These are phyloP conservation scores for Gibbula magus DNA, from an alignment of 2,888 invertebrate species.

Conservation along the genomic window DNA sequence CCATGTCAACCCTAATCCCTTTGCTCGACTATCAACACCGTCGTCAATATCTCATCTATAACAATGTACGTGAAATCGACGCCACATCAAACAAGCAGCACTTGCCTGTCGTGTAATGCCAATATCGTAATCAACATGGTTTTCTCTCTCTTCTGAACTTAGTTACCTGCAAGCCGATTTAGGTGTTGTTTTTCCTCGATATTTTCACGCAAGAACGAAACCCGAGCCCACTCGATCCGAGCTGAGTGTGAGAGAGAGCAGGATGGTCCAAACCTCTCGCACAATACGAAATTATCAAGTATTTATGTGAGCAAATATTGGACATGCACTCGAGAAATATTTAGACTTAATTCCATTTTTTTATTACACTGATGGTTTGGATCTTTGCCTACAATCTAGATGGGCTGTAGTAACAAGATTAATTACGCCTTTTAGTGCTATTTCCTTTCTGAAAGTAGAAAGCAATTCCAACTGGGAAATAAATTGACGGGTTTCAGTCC, in stretches of 20 bases:
- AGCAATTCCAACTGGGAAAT: too few relatives aligned
- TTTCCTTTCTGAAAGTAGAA: too few relatives aligned
- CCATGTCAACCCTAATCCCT: background rate
- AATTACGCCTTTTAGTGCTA: too few relatives aligned
- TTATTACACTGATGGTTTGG: background rate
- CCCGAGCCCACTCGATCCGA: background rate
- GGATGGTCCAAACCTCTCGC: background rate
- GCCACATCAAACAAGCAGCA: constrained; percentile 3
- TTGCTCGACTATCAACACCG: background rate
- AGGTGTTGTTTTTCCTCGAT: background rate
- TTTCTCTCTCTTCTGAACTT: background rate
- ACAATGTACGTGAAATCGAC: background rate
- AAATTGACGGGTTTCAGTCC: too few relatives aligned
- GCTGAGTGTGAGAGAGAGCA: background rate
- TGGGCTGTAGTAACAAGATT: too few relatives aligned
- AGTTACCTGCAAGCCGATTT: background rate
- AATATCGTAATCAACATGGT: background rate
- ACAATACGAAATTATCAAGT: background rate
- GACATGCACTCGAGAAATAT: background rate
- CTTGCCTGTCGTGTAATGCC: background rate
- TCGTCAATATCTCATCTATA: constrained; percentile 9
- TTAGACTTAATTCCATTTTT: background rate
- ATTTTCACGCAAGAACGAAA: constrained; percentile 12
- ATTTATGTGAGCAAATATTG: constrained; percentile 2
- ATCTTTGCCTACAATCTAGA: too few relatives aligned